Percentiles rank a stretch among this genome's conserved stretches.
Evolutionary conservation across 2,113 vertebrate species (phyloP).

Genomic region (Centrocercus urophasianus): DNA sequence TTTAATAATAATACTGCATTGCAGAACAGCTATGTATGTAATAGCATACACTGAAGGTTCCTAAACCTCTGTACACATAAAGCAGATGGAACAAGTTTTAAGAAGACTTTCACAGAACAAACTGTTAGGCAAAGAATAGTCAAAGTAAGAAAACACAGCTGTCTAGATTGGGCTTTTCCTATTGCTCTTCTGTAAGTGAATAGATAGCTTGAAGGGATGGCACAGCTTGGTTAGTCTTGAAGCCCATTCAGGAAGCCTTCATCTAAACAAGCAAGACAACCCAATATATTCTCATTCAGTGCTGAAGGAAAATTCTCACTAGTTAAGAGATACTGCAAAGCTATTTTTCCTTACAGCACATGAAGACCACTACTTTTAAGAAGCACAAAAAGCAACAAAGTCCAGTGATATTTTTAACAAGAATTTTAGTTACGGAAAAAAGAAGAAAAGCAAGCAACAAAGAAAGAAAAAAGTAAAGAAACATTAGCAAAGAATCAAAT

Average conservation of each 20-base stretch:
- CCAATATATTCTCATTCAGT: background rate
- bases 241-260: background rate
- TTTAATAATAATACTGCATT: background rate
- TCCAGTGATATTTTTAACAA: background rate
- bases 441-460: background rate
- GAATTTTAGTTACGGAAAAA: background rate
- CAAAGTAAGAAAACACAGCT: background rate
- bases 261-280: background rate
- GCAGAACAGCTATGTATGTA: fast-evolving
- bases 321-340: background rate
- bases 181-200: background rate
- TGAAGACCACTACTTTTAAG: background rate
- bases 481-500: background rate
- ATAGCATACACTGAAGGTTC: background rate
- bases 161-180: fast-evolving
- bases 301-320: background rate
- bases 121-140: background rate
- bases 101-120: background rate
- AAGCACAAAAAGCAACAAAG: background rate
- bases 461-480: background rate
- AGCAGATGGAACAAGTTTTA: background rate
- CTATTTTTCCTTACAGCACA: background rate
- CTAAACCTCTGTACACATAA: background rate
- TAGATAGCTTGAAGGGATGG: fast-evolving
- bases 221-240: background rate